These are phyloP conservation scores for Amphipyra tragopoginis DNA, from an alignment of 2,888 invertebrate genomes.

Conservation along the genomic window DNA sequence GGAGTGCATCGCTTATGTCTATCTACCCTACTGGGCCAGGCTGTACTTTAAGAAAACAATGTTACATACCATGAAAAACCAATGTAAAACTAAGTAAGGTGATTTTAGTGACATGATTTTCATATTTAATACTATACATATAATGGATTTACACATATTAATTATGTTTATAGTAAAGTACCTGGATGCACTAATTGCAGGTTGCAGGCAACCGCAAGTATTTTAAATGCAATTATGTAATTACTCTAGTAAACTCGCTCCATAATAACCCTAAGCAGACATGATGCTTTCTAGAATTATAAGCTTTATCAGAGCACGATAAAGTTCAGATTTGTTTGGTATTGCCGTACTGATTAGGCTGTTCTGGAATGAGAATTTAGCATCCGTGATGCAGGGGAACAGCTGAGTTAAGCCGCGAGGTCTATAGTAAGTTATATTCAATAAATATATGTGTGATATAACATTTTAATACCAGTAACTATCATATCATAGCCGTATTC, in stretches of 20 bases:
- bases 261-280: background rate
- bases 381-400: background rate
- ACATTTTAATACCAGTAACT: background rate
- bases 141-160: no score
- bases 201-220: constrained; percentile 6
- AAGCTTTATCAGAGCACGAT: constrained; percentile 7
- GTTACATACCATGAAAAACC: no score
- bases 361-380: constrained; percentile 2
- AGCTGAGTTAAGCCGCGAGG: constrained; percentile 9
- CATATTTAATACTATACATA: no score
- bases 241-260: background rate
- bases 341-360: background rate
- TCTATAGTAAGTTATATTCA: background rate
- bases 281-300: background rate
- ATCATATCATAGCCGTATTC: constrained; percentile 11
- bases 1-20: no score
- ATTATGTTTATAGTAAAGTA: background rate
- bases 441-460: background rate
- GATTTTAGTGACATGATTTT: no score
- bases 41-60: no score
- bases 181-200: background rate
- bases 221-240: constrained; percentile 38
- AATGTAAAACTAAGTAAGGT: no score
- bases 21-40: no score
- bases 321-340: constrained; percentile 28